Conservation (phyloP, 2,797 vertebrate genomes). For the Pseudomugil tenellus region DNA sequence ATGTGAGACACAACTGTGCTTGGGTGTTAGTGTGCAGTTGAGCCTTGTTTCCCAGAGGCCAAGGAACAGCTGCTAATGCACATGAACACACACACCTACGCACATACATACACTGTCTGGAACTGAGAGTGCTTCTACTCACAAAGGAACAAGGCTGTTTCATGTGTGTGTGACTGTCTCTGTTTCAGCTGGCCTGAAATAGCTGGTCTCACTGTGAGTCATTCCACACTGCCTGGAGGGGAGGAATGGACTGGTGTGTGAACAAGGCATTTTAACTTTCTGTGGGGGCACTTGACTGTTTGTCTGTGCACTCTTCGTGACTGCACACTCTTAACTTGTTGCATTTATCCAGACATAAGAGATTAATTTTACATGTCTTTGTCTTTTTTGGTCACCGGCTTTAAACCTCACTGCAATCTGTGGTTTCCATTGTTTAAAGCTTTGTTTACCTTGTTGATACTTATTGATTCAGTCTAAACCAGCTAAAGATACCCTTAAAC, state of each 20-base stretch:
- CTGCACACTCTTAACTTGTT: conserved; percentile 34
- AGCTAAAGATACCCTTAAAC: conserved; percentile 55
- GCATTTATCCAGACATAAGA: conserved; percentile 27
- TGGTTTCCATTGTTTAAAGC: conserved; percentile 21
- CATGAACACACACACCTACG: conserved; percentile 26
- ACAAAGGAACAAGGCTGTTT: conserved; percentile 70
- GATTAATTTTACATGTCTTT: conserved; percentile 11
- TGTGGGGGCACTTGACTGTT: conserved; percentile 59
- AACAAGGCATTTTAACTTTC: conserved; percentile 56
- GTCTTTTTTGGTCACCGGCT: conserved; percentile 26
- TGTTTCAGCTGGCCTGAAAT: conserved; percentile 74
- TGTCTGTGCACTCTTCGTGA: conserved; percentile 46
- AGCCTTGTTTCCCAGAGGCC: conserved; percentile 63
- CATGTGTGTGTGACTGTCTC: conserved; percentile 74
- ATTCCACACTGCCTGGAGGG: conserved; percentile 52
- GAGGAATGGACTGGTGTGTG: conserved; percentile 43
- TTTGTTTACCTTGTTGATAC: conserved; percentile 40
- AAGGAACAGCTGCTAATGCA: conserved; percentile 71
- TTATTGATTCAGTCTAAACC: conserved; percentile 67
- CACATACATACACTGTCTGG: conserved; percentile 62
- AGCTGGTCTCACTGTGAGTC: conserved; percentile 72
- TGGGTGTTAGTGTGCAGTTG: conserved; percentile 55
- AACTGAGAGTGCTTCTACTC: conserved; percentile 63
- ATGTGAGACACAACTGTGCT: conserved; percentile 69
- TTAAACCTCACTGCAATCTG: conserved; percentile 17